These are phyloP conservation scores for Camarhynchus parvulus DNA, from an alignment of 2,113 vertebrate genomes.

Conservation along the genomic window DNA sequence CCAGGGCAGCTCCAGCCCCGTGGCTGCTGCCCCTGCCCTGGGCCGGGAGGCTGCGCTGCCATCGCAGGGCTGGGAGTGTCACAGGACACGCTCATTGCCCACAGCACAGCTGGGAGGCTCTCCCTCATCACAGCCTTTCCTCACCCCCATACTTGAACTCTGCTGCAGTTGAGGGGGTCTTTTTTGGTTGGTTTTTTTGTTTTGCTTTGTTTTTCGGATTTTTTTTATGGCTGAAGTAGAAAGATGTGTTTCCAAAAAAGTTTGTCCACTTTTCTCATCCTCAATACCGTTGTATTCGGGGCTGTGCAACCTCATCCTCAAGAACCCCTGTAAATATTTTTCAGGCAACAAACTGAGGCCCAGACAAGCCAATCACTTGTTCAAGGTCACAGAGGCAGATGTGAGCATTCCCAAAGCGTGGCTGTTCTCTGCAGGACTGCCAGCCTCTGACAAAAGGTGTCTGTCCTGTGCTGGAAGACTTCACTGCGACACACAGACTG, in stretches of 20 bases:
- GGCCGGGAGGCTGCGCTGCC: not conserved
- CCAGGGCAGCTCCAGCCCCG: not conserved
- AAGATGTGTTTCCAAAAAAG: not conserved
- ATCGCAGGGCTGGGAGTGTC: not conserved
- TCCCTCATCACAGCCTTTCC: not conserved
- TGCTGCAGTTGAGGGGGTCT: not conserved
- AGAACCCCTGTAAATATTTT: not conserved
- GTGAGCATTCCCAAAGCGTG: not conserved
- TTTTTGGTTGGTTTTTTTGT: not conserved
- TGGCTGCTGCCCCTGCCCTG: not conserved
- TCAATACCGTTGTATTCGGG: not conserved
- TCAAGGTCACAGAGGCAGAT: conserved; percentile 23
- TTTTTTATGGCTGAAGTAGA: not conserved
- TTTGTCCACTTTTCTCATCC: not conserved
- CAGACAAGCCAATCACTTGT: not conserved
- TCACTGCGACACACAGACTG: not conserved
- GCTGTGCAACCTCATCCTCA: not conserved
- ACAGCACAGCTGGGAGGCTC: not conserved
- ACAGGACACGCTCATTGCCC: not conserved
- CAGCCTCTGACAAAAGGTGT: not conserved
- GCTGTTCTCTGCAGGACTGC: not conserved
- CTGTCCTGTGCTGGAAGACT: not conserved
- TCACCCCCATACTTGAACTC: conserved; percentile 7
- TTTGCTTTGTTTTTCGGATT: no score
- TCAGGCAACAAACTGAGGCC: not conserved